These are phyloP conservation scores for Fregetta grallaria DNA, from an alignment of 2,113 vertebrate genomes.

Conservation along the genomic window DNA sequence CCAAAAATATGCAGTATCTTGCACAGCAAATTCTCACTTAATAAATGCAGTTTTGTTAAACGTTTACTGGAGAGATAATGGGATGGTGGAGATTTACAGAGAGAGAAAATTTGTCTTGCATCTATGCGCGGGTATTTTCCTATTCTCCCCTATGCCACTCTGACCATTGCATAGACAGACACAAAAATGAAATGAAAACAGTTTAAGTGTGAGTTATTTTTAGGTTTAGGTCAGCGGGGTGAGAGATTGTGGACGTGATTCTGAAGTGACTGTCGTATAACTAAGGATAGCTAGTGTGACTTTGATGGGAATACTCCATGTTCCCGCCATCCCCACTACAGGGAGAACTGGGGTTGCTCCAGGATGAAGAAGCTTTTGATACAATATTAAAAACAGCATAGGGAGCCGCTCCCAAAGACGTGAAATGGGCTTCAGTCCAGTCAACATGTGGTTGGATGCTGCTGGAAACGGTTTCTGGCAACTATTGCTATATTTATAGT, in stretches of 20 bases:
- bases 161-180: neutral
- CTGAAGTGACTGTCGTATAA: neutral
- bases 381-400: constrained; percentile 38
- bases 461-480: constrained; percentile 73
- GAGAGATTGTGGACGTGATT: neutral
- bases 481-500: constrained; percentile 65
- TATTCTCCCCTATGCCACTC: neutral
- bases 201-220: neutral
- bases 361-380: constrained; percentile 28
- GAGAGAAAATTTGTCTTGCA: neutral
- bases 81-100: neutral
- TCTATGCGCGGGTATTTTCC: rapidly evolving
- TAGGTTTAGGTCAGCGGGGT: neutral
- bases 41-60: neutral
- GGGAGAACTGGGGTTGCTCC: constrained; percentile 4
- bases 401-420: constrained; percentile 37
- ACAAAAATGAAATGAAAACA: neutral
- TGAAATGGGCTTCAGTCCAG: constrained; percentile 59
- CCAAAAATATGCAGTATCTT: neutral
- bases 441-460: constrained; percentile 74
- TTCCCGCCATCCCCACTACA: neutral
- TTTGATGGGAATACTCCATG: neutral
- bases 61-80: neutral
- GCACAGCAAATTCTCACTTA: neutral
- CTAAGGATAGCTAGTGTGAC: neutral